phyloP scores from a whole-genome alignment of 2,113 vertebrate species.

The Phycodurus eques region DNA sequence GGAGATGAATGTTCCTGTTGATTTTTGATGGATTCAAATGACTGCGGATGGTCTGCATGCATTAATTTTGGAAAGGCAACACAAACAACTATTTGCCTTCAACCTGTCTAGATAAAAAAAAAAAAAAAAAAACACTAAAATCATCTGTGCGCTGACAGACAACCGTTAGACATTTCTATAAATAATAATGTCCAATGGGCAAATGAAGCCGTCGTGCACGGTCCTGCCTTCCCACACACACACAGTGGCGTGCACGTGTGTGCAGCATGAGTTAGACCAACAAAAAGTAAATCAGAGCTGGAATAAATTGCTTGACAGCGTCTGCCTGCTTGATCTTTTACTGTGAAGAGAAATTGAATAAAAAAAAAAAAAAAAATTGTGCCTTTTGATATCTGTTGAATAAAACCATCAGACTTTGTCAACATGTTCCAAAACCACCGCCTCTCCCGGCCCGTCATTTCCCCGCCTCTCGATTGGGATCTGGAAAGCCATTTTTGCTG shows the following conservation, averaged over 20 bases:
- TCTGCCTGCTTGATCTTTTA: constrained; percentile 57
- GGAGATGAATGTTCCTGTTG: not conserved
- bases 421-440: constrained; percentile 42
- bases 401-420: constrained; percentile 74
- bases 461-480: constrained; percentile 68
- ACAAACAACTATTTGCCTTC: not conserved
- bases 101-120: not conserved
- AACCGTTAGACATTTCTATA: constrained; percentile 42
- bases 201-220: constrained; percentile 16
- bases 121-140: not conserved
- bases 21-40: not conserved
- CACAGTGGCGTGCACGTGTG: not conserved
- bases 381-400: constrained; percentile 69
- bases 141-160: constrained; percentile 36
- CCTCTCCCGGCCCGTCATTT: constrained; percentile 23
- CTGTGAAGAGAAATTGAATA: constrained; percentile 62
- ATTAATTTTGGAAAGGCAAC: not conserved
- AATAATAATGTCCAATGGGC: constrained; percentile 40
- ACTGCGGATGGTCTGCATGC: not conserved
- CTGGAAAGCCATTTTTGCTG: constrained; percentile 70
- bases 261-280: constrained; percentile 37
- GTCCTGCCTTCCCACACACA: not conserved
- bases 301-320: constrained; percentile 55
- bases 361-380: not conserved
- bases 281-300: constrained; percentile 47